A percentile compares a stretch with the other conserved stretches of the same genome.
Conservation (phyloP, 2,113 vertebrate genomes). For the Ceyx melanurus region DNA sequence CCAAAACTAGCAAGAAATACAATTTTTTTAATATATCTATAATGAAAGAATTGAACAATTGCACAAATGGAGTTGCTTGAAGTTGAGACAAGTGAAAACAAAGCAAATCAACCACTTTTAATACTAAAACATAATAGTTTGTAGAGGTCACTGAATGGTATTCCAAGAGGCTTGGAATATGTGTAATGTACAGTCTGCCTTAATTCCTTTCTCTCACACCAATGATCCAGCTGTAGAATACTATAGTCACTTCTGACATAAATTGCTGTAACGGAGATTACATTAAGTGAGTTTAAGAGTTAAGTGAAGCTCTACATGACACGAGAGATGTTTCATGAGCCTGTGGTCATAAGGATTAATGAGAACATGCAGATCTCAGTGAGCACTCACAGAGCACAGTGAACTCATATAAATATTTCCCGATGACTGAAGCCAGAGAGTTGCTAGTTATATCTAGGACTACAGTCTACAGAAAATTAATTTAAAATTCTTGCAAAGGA, state of each 20-base stretch:
- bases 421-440: constrained; percentile 15
- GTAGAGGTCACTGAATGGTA: background rate
- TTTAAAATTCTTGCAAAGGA: too few species aligned
- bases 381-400: constrained; percentile 14
- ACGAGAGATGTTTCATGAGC: background rate
- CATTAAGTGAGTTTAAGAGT: background rate
- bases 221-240: background rate
- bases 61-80: background rate
- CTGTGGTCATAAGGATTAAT: constrained; percentile 43
- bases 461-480: background rate
- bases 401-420: constrained; percentile 52
- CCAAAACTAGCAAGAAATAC: background rate
- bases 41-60: background rate
- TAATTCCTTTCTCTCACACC: constrained; percentile 1
- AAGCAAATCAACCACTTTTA: background rate
- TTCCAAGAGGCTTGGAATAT: background rate
- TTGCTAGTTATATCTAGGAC: background rate
- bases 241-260: background rate
- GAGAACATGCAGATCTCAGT: constrained; percentile 35
- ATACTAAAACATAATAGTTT: background rate
- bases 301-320: constrained; percentile 21
- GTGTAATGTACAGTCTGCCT: background rate
- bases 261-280: background rate
- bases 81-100: background rate
- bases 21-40: background rate